Conservation (phyloP, 2,113 vertebrate species). For the Engraulis encrasicolus region DNA sequence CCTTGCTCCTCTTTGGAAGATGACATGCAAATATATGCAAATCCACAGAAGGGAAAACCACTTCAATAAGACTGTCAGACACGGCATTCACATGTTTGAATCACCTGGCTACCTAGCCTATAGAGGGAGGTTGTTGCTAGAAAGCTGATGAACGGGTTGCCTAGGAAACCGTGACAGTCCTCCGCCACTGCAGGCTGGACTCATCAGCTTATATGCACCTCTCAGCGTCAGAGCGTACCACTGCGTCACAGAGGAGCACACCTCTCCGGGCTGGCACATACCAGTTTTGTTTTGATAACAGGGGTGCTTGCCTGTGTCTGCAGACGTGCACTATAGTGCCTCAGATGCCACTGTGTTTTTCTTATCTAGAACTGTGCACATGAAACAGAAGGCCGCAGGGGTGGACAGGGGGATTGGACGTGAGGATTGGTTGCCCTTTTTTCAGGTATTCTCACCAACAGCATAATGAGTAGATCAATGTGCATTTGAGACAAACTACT, state of each 20-base stretch:
- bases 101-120: conserved; percentile 27
- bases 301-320: not conserved
- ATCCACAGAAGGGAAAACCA: not conserved
- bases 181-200: conserved; percentile 22
- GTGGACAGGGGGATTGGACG: not conserved
- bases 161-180: conserved; percentile 43
- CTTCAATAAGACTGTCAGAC: conserved; percentile 17
- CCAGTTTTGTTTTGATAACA: not conserved
- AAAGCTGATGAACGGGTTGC: conserved; percentile 42
- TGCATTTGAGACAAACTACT: no score
- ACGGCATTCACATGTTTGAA: conserved; percentile 24
- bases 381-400: not conserved
- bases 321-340: not conserved
- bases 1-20: not conserved
- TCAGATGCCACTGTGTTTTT: not conserved
- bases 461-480: no score
- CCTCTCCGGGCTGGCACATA: not conserved
- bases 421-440: not conserved
- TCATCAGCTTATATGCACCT: conserved; percentile 29
- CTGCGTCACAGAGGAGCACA: conserved; percentile 15
- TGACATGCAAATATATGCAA: conserved; percentile 22
- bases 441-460: no score
- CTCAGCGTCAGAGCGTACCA: conserved; percentile 21
- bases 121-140: conserved; percentile 26
- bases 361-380: not conserved